Conservation (phyloP, 1,140 invertebrate genomes). For the Calosoma granatense region DNA sequence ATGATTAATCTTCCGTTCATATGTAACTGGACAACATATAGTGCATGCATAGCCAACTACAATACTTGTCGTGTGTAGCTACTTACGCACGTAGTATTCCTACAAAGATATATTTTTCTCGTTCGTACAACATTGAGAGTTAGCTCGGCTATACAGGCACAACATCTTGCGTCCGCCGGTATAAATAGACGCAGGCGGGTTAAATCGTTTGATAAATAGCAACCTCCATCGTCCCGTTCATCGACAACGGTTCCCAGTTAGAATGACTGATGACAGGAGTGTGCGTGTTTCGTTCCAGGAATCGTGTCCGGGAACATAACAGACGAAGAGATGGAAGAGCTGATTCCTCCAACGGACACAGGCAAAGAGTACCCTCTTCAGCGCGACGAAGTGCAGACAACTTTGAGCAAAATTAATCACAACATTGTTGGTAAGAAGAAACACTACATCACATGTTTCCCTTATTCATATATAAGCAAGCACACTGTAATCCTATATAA, state of each 20-base stretch:
- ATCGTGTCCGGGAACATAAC: constrained; percentile 58
- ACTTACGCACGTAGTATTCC: too few relatives aligned
- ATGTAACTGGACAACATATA: too few relatives aligned
- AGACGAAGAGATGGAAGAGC: constrained; percentile 45
- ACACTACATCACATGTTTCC: background rate
- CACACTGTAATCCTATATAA: too few relatives aligned
- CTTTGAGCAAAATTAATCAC: constrained; percentile 42
- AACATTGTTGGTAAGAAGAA: constrained; percentile 12
- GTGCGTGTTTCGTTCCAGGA: constrained; percentile 34
- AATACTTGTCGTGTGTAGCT: too few relatives aligned
- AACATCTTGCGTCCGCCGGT: too few relatives aligned
- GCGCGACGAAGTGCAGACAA: constrained; percentile 55
- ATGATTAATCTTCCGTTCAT: too few relatives aligned
- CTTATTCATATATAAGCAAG: background rate
- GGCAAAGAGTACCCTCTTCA: constrained; percentile 52
- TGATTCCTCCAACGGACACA: constrained; percentile 35
- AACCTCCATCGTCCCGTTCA: background rate
- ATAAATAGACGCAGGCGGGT: background rate
- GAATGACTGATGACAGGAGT: background rate
- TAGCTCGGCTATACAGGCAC: too few relatives aligned
- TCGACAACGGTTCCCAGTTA: background rate
- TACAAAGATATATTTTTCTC: too few relatives aligned
- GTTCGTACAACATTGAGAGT: too few relatives aligned
- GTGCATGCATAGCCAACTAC: too few relatives aligned
- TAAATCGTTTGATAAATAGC: background rate